Percentiles rank a stretch among this genome's conserved stretches.
Evolutionary conservation across 2,888 invertebrate genomes (phyloP).

Genomic region (Rhagonycha fulva): DNA sequence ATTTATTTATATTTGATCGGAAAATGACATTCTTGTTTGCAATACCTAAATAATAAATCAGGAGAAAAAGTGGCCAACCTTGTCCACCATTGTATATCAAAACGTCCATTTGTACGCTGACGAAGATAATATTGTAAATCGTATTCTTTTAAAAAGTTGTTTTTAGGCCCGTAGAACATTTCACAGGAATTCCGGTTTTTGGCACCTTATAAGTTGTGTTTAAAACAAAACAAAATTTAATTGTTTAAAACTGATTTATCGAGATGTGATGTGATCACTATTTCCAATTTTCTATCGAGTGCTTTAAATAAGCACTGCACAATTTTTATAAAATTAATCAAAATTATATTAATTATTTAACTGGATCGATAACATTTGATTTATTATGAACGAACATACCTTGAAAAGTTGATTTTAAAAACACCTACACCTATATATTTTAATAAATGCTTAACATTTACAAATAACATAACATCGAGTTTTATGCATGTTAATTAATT

Average conservation of each 20-base stretch:
- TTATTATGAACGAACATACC: background rate
- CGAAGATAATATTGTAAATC: conserved; percentile 15
- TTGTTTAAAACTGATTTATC: background rate
- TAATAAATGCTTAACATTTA: background rate
- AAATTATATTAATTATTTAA: background rate
- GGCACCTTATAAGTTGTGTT: conserved; percentile 35
- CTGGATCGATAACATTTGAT: conserved; percentile 11
- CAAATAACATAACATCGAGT: background rate
- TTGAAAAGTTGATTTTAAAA: background rate
- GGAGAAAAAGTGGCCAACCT: conserved; percentile 29
- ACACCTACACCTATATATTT: background rate
- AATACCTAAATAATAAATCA: conserved; percentile 29
- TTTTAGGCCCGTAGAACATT: conserved; percentile 34
- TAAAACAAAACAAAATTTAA: conserved; percentile 3
- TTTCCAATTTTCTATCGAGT: background rate
- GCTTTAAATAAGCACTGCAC: background rate
- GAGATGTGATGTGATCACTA: conserved; percentile 6
- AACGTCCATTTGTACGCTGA: conserved; percentile 25
- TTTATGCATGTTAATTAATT: background rate
- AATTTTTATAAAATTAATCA: background rate
- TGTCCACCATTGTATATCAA: conserved; percentile 30
- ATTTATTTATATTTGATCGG: conserved; percentile 28
- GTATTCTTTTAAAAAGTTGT: conserved; percentile 25
- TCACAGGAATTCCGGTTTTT: conserved; percentile 37
- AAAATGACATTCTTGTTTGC: conserved; percentile 23